Base-by-base conservation (phyloP, 2,797 vertebrate species). In the Platyrinchus mystaceus region DNA sequence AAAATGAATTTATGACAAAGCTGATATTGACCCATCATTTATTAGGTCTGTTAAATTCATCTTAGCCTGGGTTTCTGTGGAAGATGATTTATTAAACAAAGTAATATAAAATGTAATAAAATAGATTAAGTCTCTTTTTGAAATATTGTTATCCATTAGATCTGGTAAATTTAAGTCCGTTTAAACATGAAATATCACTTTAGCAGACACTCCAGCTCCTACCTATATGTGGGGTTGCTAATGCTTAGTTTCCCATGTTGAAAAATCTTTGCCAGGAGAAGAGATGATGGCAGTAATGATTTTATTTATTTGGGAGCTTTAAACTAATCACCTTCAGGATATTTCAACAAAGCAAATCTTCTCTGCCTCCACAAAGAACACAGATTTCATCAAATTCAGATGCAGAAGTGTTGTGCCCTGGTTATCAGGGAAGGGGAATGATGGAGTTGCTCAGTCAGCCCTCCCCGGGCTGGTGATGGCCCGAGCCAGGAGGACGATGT, bases 1-100 rank as follows among this genome's bases (percentile, higher is more conserved):
- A 46, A 96, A 94, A 91, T 75, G 81, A 94, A 97, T 97, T 97
- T 96, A 97, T 95, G 94, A 95, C 91, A 92, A 94, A 96, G 94
- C 77, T 80, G 86, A 82, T 97, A 97, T 94, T 84, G 94, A 97
- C 95, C 90, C 84, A 96, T 96, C 97, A 97, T 95, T 98, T 97
- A 94, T 94, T 96, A 96, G 96, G 93, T 80, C 93, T 94, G 93
- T 95, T 89, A 97, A 94, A 96, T 93, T 95, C 91, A 74, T 96
- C 95, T 97, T 94, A 97, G 70, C 55, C 60, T 16, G 66, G 64
- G 70, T 55, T 96, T 78, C 91, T 62, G 82, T 79, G 89, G 64
- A 74, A 83, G 83, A 94, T 94, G 93, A 97, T 97, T 97, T 97
- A 97, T 97, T 95, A 96, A 95, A 86, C 80, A 74, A 92, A 96